Evolutionary conservation across 1,140 invertebrate species (phyloP), one percentile per base, ranked within the genome.

Genomic region (Centruroides sculpturatus): DNA sequence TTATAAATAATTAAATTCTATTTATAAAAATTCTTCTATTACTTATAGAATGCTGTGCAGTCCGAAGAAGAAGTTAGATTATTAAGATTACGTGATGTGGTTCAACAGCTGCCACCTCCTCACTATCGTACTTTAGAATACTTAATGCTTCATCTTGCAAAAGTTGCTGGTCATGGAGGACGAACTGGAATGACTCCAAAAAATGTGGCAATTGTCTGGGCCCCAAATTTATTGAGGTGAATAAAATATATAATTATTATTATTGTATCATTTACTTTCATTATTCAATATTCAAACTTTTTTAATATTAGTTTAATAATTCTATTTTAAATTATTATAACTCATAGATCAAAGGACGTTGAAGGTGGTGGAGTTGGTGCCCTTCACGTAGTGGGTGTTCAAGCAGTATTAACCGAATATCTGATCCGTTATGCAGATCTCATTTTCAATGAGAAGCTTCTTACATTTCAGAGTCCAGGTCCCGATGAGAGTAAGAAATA

Each of bases 151-250:
- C 94, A 98, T 76, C 76, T 98, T 62, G 84, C 89, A 11, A 80
- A 83, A 66, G 87, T 98, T 46, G 90, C 92, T 3, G 82, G 85
- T 53, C 82, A 87, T 66, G 85, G 87, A 12, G 76, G 79, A 34
- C 81, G 85, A 60, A 98, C 95, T 0, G 92, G 92, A 11, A 98
- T 98, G 94, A 97, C 92, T 52, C 87, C 92, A 12, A 83, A 92
- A 63, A 98, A 98, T 74, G 83, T 98, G 69, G 94, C 94, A 55
- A 98, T 98, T 66, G 94, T 98, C 4, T 98, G 94, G 94, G 93
- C 95, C 0, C 95, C 94, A 1, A 98, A 98, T 79, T 76, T 98
- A 36, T 77, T 98, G 51, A 82, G 93, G 59, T 94, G 23, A 23
- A 23, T 23, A 23, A 23, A 23, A 23, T 23, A 23, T 23, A 23